Base-by-base conservation (phyloP, 2,888 invertebrate genomes). In the Entomobrya proxima region DNA sequence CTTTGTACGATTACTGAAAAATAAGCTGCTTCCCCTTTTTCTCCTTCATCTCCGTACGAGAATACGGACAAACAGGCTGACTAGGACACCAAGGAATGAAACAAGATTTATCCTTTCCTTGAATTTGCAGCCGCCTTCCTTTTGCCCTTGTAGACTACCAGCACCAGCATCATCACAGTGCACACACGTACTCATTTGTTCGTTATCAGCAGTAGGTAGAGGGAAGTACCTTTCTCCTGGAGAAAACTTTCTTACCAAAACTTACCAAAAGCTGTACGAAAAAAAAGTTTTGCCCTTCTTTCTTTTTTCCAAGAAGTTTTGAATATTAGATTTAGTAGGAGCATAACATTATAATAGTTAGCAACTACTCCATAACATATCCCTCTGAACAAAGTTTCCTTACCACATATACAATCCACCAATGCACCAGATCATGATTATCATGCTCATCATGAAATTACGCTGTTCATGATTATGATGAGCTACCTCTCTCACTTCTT, bases 321-420 rank as follows among this genome's bases (percentile, higher is more conserved):
- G 77, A 78, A 78, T 78, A 78, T 78, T 78, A 61, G 77, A 78
- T 78, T 78, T 61, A 55, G 64, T 18, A n/a, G n/a, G 21, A 55
- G 27, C 15, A 72, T n/a, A 72, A 72, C 21, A n/a, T 61, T 18
- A 37, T 18, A 58, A 76, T 47, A 72, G 27, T 72, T 27, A 6
- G n/a, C 9, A 15, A 32, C 15, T 1, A 15, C 3, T 24, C 7
- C 11, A 6, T n/a, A 72, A 47, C 37, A 44, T 9, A 7, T 13
- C 35, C 50, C 30, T 18, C 52, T 72, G 44, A 72, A 72, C 32
- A 55, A 27, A 32, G 32, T 64, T 18, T 69, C 15, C 27, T 37
- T 21, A 64, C 37, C 21, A 18, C 37, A 37, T 5, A 37, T n/a
- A 15, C 61, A 61, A 5, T 9, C 55, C n/a, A n/a, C n/a, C n/a